These are phyloP conservation scores for Tachystola acroxantha DNA, from an alignment of 2,888 invertebrate genomes.

Conservation along the genomic window DNA sequence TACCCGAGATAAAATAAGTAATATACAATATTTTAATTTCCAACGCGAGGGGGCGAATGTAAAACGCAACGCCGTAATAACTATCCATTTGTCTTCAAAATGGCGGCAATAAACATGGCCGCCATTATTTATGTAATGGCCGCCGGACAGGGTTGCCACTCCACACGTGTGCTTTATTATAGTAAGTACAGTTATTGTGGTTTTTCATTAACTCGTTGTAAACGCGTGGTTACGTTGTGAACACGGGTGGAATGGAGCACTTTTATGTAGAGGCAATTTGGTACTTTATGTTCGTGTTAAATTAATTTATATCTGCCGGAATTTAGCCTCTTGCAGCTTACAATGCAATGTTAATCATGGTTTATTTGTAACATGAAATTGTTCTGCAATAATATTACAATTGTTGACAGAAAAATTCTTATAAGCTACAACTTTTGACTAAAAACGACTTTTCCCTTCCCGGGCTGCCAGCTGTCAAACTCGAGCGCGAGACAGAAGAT, in stretches of 20 bases:
- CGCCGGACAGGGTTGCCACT: constrained; percentile 64
- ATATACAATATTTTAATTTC: constrained; percentile 77
- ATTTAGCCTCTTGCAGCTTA: too few relatives aligned
- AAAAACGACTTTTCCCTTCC: too few relatives aligned
- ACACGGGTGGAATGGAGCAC: constrained; percentile 8
- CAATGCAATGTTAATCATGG: too few relatives aligned
- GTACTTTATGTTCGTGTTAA: not conserved
- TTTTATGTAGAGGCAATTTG: constrained; percentile 8
- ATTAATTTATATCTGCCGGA: too few relatives aligned
- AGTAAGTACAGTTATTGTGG: constrained; percentile 42
- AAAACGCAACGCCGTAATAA: constrained; percentile 75
- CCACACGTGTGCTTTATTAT: constrained; percentile 69
- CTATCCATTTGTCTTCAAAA: constrained; percentile 78
- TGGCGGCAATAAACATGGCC: constrained; percentile 76
- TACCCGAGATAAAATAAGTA: constrained; percentile 52
- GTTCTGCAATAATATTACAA: too few relatives aligned
- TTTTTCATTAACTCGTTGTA: constrained; percentile 64
- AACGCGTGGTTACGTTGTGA: constrained; percentile 31
- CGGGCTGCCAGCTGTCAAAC: too few relatives aligned
- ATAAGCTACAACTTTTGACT: too few relatives aligned
- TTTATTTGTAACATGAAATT: too few relatives aligned
- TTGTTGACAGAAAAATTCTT: too few relatives aligned
- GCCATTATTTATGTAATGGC: constrained; percentile 77
- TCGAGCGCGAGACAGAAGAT: too few relatives aligned
- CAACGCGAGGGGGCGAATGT: constrained; percentile 66